Percentiles rank a stretch among this genome's conserved stretches.
Conservation (phyloP, 2,113 vertebrate genomes). For the Saimiri boliviensis region DNA sequence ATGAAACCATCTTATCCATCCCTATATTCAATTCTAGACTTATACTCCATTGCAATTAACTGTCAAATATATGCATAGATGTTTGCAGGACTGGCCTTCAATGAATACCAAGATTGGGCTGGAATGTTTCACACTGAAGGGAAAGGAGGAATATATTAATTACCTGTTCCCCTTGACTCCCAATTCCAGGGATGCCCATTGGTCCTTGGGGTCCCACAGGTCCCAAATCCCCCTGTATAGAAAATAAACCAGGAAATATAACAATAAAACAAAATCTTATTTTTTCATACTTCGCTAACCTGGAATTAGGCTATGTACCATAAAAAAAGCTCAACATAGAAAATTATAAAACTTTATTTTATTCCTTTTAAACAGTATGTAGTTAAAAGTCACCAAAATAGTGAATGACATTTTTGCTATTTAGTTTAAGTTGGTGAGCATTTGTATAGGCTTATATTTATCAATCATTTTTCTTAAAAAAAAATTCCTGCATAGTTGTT, state of each 20-base stretch:
- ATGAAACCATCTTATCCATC: neutral
- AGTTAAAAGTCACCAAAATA: neutral
- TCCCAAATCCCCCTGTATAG: constrained; percentile 86
- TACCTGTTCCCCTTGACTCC: constrained; percentile 80
- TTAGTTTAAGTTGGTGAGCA: neutral
- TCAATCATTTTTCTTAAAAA: neutral
- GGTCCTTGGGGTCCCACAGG: constrained; percentile 84
- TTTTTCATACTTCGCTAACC: neutral
- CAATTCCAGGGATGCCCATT: constrained; percentile 81
- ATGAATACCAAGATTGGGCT: neutral
- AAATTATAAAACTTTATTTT: neutral
- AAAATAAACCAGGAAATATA: constrained; percentile 49
- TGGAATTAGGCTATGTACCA: neutral
- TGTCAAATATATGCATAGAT: neutral
- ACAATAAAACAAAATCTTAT: constrained; percentile 9
- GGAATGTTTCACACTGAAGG: neutral
- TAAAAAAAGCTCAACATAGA: neutral
- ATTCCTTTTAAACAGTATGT: neutral
- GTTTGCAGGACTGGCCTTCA: neutral
- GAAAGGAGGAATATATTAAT: neutral
- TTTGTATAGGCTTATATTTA: constrained; percentile 25
- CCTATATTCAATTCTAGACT: neutral
- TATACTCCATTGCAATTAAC: neutral
- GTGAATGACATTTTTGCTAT: neutral
- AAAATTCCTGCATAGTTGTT: neutral